These are phyloP conservation scores for Lepidurus packardi DNA, from an alignment of 1,140 invertebrate genomes.

Conservation along the genomic window DNA sequence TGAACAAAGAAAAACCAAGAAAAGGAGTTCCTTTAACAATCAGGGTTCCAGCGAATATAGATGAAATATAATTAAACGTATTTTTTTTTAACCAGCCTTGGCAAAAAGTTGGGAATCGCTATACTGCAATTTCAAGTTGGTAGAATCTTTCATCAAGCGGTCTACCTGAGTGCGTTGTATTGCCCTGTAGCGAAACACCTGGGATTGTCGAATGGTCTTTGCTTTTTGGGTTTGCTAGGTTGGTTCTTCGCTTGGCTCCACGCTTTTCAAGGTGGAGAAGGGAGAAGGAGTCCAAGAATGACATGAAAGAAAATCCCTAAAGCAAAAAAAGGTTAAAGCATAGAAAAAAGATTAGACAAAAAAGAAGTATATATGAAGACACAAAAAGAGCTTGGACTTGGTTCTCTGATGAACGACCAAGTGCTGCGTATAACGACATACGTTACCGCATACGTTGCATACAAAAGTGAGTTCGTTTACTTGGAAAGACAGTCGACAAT, in stretches of 20 bases:
- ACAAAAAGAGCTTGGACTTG: background rate
- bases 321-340: background rate
- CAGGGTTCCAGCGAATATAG: too few species aligned
- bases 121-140: background rate
- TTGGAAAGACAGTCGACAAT: too few species aligned
- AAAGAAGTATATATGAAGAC: background rate
- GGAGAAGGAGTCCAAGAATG: background rate
- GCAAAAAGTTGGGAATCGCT: background rate
- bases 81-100: background rate
- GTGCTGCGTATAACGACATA: background rate
- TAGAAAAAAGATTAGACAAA: background rate
- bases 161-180: background rate
- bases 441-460: background rate
- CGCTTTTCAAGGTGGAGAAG: background rate
- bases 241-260: background rate
- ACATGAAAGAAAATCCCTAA: background rate
- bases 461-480: background rate
- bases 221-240: too few species aligned
- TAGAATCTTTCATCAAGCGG: background rate
- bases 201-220: slow-evolving; percentile 10
- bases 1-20: too few species aligned
- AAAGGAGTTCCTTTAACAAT: too few species aligned
- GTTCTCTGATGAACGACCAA: slow-evolving; percentile 8
- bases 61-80: too few species aligned
- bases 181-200: slow-evolving; percentile 17